phyloP scores from a whole-genome alignment of 2,113 vertebrate genomes.

The Phoenicopterus ruber region DNA sequence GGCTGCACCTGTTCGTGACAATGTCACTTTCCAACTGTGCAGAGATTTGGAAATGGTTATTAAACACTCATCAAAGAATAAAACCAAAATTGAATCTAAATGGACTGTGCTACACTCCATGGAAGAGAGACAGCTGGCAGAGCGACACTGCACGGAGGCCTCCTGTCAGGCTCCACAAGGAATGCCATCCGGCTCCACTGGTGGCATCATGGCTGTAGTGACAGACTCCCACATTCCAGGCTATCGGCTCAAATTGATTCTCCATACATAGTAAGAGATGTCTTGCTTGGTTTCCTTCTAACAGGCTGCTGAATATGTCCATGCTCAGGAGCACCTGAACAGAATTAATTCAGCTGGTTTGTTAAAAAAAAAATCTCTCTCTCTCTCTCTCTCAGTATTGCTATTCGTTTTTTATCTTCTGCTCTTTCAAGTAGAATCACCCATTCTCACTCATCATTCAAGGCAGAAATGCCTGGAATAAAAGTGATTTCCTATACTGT shows the following conservation, averaged over 20 bases:
- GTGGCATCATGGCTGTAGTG: neutral
- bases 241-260: neutral
- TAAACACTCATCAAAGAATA: slow-evolving; percentile 67
- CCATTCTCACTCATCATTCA: neutral
- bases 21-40: slow-evolving; percentile 54
- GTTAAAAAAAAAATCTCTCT: neutral
- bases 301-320: neutral
- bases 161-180: slow-evolving; percentile 7
- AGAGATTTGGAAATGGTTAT: slow-evolving; percentile 58
- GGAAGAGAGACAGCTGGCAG: slow-evolving; percentile 58
- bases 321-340: neutral
- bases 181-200: neutral
- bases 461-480: neutral
- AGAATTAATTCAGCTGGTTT: neutral
- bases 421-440: neutral
- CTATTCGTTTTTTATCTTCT: neutral
- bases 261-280: neutral
- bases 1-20: slow-evolving; percentile 61
- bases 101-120: neutral
- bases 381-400: too few relatives aligned
- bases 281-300: neutral
- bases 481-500: neutral
- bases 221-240: neutral
- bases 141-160: neutral
- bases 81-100: slow-evolving; percentile 63